phyloP scores from a whole-genome alignment of 1,140 invertebrate genomes.

The Melitaea cinxia region DNA sequence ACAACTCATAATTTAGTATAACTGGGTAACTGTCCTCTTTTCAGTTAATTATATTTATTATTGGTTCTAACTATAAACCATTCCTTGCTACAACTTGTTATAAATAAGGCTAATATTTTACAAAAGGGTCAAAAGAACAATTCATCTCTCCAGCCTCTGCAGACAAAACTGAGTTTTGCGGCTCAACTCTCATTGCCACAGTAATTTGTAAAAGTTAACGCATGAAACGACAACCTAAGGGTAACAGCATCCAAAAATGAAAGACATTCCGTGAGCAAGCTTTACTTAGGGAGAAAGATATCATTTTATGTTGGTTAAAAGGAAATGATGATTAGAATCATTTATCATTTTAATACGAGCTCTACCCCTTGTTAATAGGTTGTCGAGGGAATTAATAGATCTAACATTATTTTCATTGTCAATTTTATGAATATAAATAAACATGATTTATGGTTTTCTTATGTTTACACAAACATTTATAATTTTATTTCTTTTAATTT shows the following conservation, averaged over 20 bases:
- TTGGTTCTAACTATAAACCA: neutral
- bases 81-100: neutral
- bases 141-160: slow-evolving; percentile 59
- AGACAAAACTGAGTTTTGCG: slow-evolving; percentile 59
- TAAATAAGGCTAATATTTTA: slow-evolving; percentile 43
- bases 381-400: slow-evolving; percentile 73
- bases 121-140: slow-evolving; percentile 64
- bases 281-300: slow-evolving; percentile 29
- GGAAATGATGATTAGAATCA: slow-evolving; percentile 71
- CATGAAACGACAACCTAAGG: slow-evolving; percentile 56
- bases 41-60: neutral
- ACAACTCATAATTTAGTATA: too few species aligned
- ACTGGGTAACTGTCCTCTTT: too few species aligned
- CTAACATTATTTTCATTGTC: slow-evolving; percentile 71
- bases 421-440: slow-evolving; percentile 56
- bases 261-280: slow-evolving; percentile 33
- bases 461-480: neutral
- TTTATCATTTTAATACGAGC: slow-evolving; percentile 77
- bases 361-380: slow-evolving; percentile 71
- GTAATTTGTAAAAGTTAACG: slow-evolving; percentile 77
- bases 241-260: slow-evolving; percentile 49
- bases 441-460: neutral
- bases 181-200: slow-evolving; percentile 59
- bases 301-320: slow-evolving; percentile 44
- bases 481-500: too few species aligned